Evolutionary conservation across 2,888 invertebrate species (phyloP).

Genomic region (Kryphioiulus occultus): DNA sequence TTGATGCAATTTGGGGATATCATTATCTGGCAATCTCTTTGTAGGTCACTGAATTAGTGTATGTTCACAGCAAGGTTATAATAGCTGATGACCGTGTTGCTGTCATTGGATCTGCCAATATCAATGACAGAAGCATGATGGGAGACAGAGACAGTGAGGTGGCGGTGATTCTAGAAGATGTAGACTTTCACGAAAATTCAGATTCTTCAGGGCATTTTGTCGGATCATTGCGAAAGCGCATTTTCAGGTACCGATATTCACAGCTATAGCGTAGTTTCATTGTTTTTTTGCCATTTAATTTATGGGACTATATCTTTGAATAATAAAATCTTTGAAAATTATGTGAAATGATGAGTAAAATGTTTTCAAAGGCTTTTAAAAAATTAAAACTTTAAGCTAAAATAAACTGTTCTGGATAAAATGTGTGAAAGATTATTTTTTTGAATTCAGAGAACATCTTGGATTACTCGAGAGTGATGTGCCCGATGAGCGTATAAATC

Average conservation of each 20-base stretch:
- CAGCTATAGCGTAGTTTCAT: too few relatives aligned
- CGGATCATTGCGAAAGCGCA: constrained; percentile 79
- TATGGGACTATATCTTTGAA: too few relatives aligned
- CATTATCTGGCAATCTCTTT: background rate
- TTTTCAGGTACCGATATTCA: constrained; percentile 70
- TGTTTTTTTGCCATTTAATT: background rate
- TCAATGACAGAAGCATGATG: constrained; percentile 94
- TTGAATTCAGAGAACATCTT: constrained; percentile 77
- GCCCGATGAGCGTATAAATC: constrained; percentile 82
- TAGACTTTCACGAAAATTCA: constrained; percentile 74
- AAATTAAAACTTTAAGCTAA: too few relatives aligned
- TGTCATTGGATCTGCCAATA: constrained; percentile 97
- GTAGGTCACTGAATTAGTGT: constrained; percentile 88
- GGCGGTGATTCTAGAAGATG: constrained; percentile 83
- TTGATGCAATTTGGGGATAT: too few relatives aligned
- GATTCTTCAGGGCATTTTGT: constrained; percentile 88
- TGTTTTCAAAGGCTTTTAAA: background rate
- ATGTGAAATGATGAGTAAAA: too few relatives aligned
- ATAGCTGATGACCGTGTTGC: constrained; percentile 90
- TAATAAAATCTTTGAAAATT: too few relatives aligned
- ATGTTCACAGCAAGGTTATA: constrained; percentile 96
- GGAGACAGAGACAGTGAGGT: constrained; percentile 95
- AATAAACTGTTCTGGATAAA: too few relatives aligned
- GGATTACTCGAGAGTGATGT: constrained; percentile 75
- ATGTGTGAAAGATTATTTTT: background rate